A percentile compares a stretch with the other conserved stretches of the same genome.
Evolutionary conservation across 2,797 vertebrate species (phyloP).

Genomic region (Siniperca undulata): DNA sequence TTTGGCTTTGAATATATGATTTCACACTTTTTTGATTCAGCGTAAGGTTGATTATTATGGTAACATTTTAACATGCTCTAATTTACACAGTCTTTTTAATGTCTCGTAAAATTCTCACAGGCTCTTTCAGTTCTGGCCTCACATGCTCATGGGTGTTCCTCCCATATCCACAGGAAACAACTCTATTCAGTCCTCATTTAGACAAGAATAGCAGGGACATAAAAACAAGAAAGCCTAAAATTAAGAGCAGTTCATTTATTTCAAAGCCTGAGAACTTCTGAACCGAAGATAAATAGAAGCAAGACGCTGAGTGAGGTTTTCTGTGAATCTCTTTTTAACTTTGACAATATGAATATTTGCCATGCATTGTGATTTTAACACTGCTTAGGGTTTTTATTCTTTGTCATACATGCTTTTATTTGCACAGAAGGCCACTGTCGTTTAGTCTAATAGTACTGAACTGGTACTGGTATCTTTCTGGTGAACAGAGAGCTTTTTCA

Average conservation of each 20-base stretch:
- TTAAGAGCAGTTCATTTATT: conserved; percentile 49
- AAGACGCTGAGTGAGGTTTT: conserved; percentile 28
- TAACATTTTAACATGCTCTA: conserved; percentile 23
- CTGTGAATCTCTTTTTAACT: conserved; percentile 10
- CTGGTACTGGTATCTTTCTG: conserved; percentile 17
- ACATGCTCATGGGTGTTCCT: conserved; percentile 48
- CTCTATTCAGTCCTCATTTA: conserved; percentile 51
- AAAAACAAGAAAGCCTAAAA: conserved; percentile 52
- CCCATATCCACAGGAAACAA: conserved; percentile 58
- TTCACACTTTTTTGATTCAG: conserved; percentile 1
- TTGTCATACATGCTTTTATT: conserved; percentile 18
- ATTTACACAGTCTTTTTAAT: conserved; percentile 54
- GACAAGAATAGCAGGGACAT: conserved; percentile 49
- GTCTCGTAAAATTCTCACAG: conserved; percentile 41
- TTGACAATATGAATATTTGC: conserved; percentile 10
- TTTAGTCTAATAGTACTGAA: conserved; percentile 2
- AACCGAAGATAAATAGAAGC: conserved; percentile 1
- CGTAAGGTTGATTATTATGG: conserved; percentile 42
- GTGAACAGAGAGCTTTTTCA: conserved; percentile 26
- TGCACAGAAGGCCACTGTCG: neutral
- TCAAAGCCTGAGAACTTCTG: conserved; percentile 38
- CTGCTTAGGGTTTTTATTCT: conserved; percentile 9
- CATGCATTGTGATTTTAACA: conserved; percentile 3
- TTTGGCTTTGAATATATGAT: conserved; percentile 25
- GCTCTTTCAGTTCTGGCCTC: conserved; percentile 35